Evolutionary conservation across 1,140 invertebrate species (phyloP), one percentile per base, ranked within the genome.

Genomic region (Aphelinus atriplicis): DNA sequence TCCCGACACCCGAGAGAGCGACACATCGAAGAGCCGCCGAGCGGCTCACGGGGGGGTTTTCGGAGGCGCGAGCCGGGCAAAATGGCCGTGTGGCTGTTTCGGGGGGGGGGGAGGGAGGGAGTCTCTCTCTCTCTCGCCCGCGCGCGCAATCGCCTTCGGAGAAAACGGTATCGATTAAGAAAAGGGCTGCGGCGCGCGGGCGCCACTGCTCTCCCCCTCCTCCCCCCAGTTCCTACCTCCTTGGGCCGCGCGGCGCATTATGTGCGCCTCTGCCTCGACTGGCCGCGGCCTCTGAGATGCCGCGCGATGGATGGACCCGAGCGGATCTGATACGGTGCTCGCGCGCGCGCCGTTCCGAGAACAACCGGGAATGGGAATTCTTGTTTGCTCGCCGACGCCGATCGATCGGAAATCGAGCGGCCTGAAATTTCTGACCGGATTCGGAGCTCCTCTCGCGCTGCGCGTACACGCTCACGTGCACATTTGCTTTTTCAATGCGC

Each of bases 91-190:
- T 66, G 7, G 51, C 42, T 7, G 4, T 48, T 50, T 48, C 62
- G 3, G 62, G n/a, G n/a, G 47, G 50, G 47, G 10, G 7, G 47
- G 2, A 0, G 26, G 26, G 26, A 26, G 26, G 26, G 26, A 26
- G 26, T 26, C 26, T 26, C 26, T 26, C 26, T 26, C 26, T 26
- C 26, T 26, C 26, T 26, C 26, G 62, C 66, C n/a, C 73, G 77
- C 71, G 78, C 73, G 79, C 79, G 76, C 77, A 79, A 81, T 81
- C 80, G 78, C 76, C 77, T 79, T 80, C 77, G 76, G 75, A 78
- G 78, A 79, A 81, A 79, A 80, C 77, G 67, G 75, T 79, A 81
- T 80, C 79, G 79, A 80, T 79, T 80, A 77, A 64, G 77, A 77
- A 64, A 62, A 67, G 72, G 62, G 76, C 71, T 66, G 64, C 66